These are phyloP conservation scores for Limnodromus scolopaceus DNA, from an alignment of 2,797 vertebrate genomes.

Conservation along the genomic window DNA sequence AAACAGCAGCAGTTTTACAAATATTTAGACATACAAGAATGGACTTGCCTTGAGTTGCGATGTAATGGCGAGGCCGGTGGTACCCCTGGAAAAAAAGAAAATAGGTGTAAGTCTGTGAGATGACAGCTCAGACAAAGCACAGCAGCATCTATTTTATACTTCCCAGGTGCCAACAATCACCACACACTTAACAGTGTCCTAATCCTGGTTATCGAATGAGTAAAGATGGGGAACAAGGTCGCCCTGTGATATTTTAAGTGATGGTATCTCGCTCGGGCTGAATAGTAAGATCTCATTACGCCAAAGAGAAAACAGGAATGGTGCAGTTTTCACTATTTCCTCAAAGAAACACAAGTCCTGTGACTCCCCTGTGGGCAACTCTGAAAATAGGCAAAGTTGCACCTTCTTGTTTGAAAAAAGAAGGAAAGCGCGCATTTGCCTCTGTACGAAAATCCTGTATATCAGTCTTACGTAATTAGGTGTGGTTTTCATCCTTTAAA, in stretches of 20 bases:
- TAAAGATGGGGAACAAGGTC: neutral
- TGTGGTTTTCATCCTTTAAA: neutral
- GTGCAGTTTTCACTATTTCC: neutral
- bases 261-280: neutral
- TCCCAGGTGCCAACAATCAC: neutral
- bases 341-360: neutral
- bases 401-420: neutral
- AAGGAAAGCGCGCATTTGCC: neutral
- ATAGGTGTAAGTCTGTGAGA: neutral
- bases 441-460: neutral
- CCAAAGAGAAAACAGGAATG: neutral
- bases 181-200: neutral
- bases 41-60: conserved; percentile 94
- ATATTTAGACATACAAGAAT: neutral
- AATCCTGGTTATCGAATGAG: neutral
- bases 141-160: neutral
- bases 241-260: neutral
- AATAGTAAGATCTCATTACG: neutral
- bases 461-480: neutral
- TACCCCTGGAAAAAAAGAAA: conserved; percentile 85
- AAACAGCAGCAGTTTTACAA: neutral
- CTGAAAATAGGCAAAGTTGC: neutral
- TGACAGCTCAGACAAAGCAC: neutral
- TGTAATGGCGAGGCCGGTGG: conserved; percentile 94
- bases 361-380: neutral